Evolutionary conservation across 2,113 vertebrate genomes (phyloP), one percentile per base, ranked within the genome.

Genomic region (Seriola quinqueradiata): DNA sequence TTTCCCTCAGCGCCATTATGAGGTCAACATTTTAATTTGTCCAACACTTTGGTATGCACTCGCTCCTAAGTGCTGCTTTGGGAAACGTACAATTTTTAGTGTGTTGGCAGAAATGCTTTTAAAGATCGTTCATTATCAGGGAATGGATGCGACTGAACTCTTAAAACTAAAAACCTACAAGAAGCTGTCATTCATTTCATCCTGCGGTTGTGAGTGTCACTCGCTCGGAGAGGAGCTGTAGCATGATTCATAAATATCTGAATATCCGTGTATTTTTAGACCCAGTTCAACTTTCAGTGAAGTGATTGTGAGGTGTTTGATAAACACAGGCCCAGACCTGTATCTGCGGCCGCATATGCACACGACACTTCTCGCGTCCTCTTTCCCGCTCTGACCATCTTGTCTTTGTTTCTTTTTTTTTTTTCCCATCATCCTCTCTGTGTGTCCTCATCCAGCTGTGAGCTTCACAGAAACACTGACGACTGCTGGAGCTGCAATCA

Each of bases 401-500:
- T 14, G 14, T 87, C 28, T 75, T n/a, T 11, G 8, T 8, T 42
- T 59, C 1, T 34, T 55, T 66, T 70, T 46, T n/a, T n/a, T 67
- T 28, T 79, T 54, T 81, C 50, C 66, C 65, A 8, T 66, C 83
- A 85, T 73, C 28, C 65, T 84, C 67, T 61, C 8, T 1, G 28
- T 40, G 52, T 46, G 54, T 83, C 85, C 21, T 14, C 68, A 1
- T 81, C 77, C 67, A 74, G 64, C 81, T 69, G 83, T 23, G 80
- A 77, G 42, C 87, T 40, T 55, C 75, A 82, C 36, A 59, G 50
- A 50, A 9, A 66, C 16, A 50, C 61, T 16, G 75, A 60, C 21
- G 48, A 4, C 58, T 19, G 48, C 65, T 60, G 57, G 48, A 77
- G 66, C 68, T 55, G 57, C 79, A 42, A 12, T 48, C 50, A 6